These are phyloP conservation scores for Harpalus rufipes DNA, from an alignment of 2,888 invertebrate species.

Conservation along the genomic window DNA sequence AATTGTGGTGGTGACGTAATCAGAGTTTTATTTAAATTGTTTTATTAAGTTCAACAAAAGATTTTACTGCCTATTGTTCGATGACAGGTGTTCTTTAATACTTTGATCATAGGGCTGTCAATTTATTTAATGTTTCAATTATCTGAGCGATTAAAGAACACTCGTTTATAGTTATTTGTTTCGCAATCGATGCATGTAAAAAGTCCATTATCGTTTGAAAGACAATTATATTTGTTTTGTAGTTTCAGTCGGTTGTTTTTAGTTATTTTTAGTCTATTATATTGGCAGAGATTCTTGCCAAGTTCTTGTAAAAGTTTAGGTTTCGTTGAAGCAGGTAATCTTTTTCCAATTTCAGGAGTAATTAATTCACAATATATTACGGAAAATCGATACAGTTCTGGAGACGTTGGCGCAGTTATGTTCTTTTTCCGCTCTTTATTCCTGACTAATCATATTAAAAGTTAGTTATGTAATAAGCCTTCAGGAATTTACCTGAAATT, in stretches of 20 bases:
- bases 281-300: conserved; percentile 34
- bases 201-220: conserved; percentile 25
- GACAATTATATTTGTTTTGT: conserved; percentile 33
- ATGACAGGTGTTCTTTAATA: neutral
- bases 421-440: conserved; percentile 19
- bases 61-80: neutral
- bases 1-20: conserved; percentile 47
- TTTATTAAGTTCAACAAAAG: neutral
- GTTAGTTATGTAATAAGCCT: conserved; percentile 37
- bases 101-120: neutral
- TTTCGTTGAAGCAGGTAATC: conserved; percentile 39
- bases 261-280: conserved; percentile 30
- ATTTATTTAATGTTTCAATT: neutral
- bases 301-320: conserved; percentile 17
- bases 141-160: neutral
- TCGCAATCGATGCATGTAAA: conserved; percentile 20
- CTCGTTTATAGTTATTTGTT: neutral
- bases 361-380: conserved; percentile 39
- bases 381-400: conserved; percentile 19
- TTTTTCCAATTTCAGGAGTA: conserved; percentile 41
- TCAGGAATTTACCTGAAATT: conserved; percentile 43
- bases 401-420: neutral
- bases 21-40: conserved; percentile 10
- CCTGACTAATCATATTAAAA: conserved; percentile 43
- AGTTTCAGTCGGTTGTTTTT: conserved; percentile 15